Conservation (phyloP, 2,113 vertebrate species). For the Brachypodius melanocephalos region DNA sequence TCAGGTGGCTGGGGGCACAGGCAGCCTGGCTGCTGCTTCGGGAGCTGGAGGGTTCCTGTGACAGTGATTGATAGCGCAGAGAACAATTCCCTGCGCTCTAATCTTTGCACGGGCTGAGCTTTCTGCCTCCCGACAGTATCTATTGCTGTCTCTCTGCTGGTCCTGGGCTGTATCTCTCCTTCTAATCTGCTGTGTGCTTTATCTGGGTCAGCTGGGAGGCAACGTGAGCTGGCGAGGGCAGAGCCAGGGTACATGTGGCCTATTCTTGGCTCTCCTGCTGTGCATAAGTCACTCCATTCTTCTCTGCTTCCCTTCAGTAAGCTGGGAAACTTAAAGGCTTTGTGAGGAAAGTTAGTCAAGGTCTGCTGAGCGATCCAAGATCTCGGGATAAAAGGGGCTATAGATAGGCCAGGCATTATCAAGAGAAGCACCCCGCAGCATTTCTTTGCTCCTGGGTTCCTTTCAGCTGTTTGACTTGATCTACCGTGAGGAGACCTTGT, state of each 20-base stretch:
- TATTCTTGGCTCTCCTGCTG: constrained; percentile 26
- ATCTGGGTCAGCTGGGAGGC: constrained; percentile 44
- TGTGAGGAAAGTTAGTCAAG: constrained; percentile 1
- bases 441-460: not conserved
- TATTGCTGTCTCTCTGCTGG: not conserved
- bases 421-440: not conserved
- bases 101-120: not conserved
- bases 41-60: not conserved
- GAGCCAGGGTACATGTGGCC: not conserved
- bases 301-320: not conserved
- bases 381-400: not conserved
- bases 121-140: not conserved
- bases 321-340: not conserved
- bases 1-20: not conserved
- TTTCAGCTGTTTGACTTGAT: constrained; percentile 94
- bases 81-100: not conserved
- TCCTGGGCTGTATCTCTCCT: not conserved
- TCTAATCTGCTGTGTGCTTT: not conserved
- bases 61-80: not conserved
- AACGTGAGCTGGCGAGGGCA: constrained; percentile 17
- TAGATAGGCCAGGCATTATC: constrained; percentile 9
- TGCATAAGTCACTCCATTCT: constrained; percentile 11
- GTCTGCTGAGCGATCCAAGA: not conserved
- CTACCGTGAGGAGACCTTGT: constrained; percentile 96
- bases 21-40: not conserved